Conservation (phyloP, 2,113 vertebrate genomes). For the Bambusicola thoracicus region DNA sequence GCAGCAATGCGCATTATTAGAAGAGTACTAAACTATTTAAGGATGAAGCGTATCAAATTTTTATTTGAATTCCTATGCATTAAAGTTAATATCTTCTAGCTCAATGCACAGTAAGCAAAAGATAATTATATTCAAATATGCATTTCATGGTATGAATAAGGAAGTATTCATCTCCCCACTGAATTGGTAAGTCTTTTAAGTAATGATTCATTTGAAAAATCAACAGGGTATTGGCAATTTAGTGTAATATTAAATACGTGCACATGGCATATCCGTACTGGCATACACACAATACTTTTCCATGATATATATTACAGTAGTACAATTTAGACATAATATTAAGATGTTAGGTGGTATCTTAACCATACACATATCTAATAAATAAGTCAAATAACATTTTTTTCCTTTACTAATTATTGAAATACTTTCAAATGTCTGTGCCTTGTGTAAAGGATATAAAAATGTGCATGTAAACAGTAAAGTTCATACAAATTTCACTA, state of each 20-base stretch:
- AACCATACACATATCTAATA: background rate
- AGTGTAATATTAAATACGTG: background rate
- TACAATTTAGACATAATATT: background rate
- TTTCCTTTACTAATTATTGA: background rate
- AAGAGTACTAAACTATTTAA: slow-evolving; percentile 19
- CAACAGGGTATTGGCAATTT: slow-evolving; percentile 38
- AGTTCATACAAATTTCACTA: background rate
- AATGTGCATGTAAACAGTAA: background rate
- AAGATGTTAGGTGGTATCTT: background rate
- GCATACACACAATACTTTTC: background rate
- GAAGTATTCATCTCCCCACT: slow-evolving; percentile 52
- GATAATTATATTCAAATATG: slow-evolving; percentile 65
- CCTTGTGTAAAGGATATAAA: background rate
- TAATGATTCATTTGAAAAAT: slow-evolving; percentile 40
- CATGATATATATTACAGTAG: background rate
- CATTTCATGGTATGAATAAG: slow-evolving; percentile 47
- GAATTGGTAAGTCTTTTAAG: slow-evolving; percentile 58
- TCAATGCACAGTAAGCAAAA: slow-evolving; percentile 48
- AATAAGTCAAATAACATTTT: background rate
- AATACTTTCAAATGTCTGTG: background rate
- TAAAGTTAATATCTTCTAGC: slow-evolving; percentile 53
- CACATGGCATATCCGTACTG: background rate
- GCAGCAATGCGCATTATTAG: slow-evolving; percentile 25
- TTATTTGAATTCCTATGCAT: slow-evolving; percentile 21
- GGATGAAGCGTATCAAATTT: slow-evolving; percentile 9